Percentiles rank a stretch among this genome's conserved stretches.
Conservation (phyloP, 37 sponge, comb jelly and placozoan species). For the Mnemiopsis leidyi region DNA sequence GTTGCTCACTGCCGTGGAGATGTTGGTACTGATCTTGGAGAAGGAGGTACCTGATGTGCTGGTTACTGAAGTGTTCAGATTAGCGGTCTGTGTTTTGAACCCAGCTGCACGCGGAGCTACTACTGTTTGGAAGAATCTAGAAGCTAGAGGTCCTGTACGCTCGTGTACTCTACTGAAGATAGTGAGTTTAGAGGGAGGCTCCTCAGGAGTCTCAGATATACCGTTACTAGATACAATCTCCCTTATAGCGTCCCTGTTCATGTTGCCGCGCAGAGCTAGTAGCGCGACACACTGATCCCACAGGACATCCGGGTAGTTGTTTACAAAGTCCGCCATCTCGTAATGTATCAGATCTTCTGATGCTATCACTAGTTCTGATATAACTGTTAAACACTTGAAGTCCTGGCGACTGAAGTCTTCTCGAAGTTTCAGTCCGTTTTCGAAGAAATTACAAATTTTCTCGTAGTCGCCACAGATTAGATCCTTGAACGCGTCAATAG, state of each 20-base stretch:
- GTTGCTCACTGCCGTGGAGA: not conserved
- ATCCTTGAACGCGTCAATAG: not conserved
- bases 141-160: not conserved
- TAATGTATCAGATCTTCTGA: not conserved
- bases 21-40: not conserved
- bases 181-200: not conserved
- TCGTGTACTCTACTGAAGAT: not conserved
- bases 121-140: conserved; percentile 39
- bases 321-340: not conserved
- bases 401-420: not conserved
- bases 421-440: not conserved
- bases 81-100: not conserved
- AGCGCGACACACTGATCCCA: not conserved
- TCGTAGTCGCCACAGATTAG: not conserved
- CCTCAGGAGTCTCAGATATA: not conserved
- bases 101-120: not conserved
- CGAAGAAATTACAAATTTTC: not conserved
- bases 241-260: not conserved
- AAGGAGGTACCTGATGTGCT: not conserved
- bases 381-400: not conserved
- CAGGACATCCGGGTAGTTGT: not conserved
- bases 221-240: not conserved
- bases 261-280: not conserved
- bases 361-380: not conserved
- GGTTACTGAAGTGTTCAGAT: not conserved